A percentile compares a stretch with the other conserved stretches of the same genome.
phyloP scores from a whole-genome alignment of 1,140 invertebrate genomes.

The Drosophila seguyi region DNA sequence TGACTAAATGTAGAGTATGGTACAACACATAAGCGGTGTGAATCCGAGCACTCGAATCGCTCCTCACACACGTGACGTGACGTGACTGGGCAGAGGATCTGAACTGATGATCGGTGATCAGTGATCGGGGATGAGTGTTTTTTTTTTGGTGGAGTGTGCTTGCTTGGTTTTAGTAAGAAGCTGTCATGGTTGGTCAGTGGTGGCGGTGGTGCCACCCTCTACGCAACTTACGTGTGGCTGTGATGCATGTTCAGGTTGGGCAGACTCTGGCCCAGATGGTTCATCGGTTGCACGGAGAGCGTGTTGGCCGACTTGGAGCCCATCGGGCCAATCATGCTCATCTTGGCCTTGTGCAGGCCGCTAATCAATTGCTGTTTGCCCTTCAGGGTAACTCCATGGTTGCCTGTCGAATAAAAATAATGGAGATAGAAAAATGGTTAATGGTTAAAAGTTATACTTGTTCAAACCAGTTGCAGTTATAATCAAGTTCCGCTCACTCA shows the following conservation, averaged over 20 bases:
- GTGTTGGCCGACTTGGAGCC: conserved; percentile 88
- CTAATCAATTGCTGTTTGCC: conserved; percentile 65
- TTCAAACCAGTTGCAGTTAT: background rate
- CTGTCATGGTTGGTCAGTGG: conserved; percentile 58
- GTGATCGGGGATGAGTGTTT: conserved; percentile 34
- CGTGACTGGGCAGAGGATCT: conserved; percentile 34
- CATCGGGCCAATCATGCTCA: conserved; percentile 73
- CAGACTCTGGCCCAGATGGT: conserved; percentile 89
- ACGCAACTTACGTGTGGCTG: conserved; percentile 80
- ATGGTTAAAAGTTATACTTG: background rate
- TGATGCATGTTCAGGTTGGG: conserved; percentile 88
- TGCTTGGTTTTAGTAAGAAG: conserved; percentile 64
- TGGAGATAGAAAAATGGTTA: background rate
- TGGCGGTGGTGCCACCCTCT: conserved; percentile 52
- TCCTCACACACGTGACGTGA: conserved; percentile 16
- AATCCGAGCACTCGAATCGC: conserved; percentile 26
- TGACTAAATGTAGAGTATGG: conserved; percentile 50
- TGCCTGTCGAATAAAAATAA: conserved; percentile 12
- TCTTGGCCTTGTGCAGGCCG: conserved; percentile 79
- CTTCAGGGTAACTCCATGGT: conserved; percentile 57
- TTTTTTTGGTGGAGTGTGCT: conserved; percentile 27
- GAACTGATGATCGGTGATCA: conserved; percentile 30
- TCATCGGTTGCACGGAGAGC: conserved; percentile 90
- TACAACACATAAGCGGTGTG: conserved; percentile 51
- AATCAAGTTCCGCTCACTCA: conserved; percentile 7